Base-by-base conservation (phyloP, 2,797 vertebrate species). In the Parotocinclus haroldoi region DNA sequence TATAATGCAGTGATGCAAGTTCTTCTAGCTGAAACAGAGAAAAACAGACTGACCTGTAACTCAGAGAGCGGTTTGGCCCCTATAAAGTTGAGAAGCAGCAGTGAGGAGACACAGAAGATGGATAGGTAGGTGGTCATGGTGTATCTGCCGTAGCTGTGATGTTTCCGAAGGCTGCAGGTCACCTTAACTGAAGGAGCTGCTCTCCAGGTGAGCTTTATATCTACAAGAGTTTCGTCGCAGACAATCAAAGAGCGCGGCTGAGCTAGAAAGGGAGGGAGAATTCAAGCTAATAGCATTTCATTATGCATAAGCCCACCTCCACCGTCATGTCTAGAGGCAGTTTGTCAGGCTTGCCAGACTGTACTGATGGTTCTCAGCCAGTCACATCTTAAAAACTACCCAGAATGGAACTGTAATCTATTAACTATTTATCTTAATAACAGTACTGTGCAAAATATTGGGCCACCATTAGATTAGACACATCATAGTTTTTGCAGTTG, bases 161-260 rank as follows among this genome's bases (percentile, higher is more conserved):
- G 46, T 46, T 56, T 61, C 45, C 8, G 36, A 48, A 38, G 7
- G 38, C 42, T 56, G n/a, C 62, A 60, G 16, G 36, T 50, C 75
- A 64, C 57, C 13, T 68, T 63, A 63, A 68, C 18, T 70, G 44
- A 42, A 51, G 51, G 39, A 48, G 51, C 53, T 27, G 60, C 57
- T 62, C 74, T 66, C 76, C 81, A 81, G 78, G 77, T 82, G 71
- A 71, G 69, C 77, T 75, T 89, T 91, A 87, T 90, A 87, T 65
- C 5, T 12, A 65, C 74, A 64, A 73, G 63, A 73, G 65, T 82
- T 79, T 81, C 83, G 79, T 90, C 88, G 88, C 73, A 27, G 61
- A 11, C 64, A 2, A 39, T 59, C 71, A 55, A 58, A 60, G 68
- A 65, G 60, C 72, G 16, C 65, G 72, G 72, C 78, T 61, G 78